Evolutionary conservation across 2,888 invertebrate genomes (phyloP).

Genomic region (Miltochrista miniata): DNA sequence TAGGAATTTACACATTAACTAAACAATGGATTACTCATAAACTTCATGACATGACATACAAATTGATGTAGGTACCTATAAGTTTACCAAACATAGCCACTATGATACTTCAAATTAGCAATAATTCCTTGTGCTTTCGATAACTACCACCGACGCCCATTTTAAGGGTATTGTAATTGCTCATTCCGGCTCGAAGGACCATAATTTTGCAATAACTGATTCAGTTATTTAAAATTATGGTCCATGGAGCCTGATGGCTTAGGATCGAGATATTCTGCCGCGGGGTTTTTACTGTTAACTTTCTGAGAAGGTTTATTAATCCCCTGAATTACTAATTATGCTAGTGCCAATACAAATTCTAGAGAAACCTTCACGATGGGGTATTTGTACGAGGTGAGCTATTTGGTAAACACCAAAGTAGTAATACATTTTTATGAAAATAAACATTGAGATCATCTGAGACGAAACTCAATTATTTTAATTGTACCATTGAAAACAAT

Average conservation of each 20-base stretch:
- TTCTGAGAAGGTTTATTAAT: too few relatives aligned
- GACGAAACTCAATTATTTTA: not conserved
- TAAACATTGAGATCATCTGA: constrained; percentile 9
- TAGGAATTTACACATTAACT: not conserved
- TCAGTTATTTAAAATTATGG: too few relatives aligned
- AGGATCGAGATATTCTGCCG: too few relatives aligned
- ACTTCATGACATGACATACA: not conserved
- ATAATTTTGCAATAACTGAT: too few relatives aligned
- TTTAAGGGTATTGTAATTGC: not conserved
- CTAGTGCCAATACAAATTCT: too few relatives aligned
- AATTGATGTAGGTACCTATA: not conserved
- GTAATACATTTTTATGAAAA: constrained; percentile 1
- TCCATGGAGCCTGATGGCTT: too few relatives aligned
- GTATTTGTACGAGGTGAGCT: not conserved
- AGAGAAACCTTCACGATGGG: constrained; percentile 1
- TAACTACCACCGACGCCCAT: not conserved
- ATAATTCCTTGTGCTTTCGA: not conserved
- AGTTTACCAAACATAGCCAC: not conserved
- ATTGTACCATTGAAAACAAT: not conserved
- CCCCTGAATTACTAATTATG: too few relatives aligned
- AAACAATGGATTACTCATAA: too few relatives aligned
- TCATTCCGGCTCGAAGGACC: too few relatives aligned
- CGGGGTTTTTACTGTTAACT: too few relatives aligned
- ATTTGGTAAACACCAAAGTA: constrained; percentile 8
- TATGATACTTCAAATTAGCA: not conserved